These are phyloP conservation scores for Eristalis pertinax DNA, from an alignment of 2,888 invertebrate species.

Conservation along the genomic window DNA sequence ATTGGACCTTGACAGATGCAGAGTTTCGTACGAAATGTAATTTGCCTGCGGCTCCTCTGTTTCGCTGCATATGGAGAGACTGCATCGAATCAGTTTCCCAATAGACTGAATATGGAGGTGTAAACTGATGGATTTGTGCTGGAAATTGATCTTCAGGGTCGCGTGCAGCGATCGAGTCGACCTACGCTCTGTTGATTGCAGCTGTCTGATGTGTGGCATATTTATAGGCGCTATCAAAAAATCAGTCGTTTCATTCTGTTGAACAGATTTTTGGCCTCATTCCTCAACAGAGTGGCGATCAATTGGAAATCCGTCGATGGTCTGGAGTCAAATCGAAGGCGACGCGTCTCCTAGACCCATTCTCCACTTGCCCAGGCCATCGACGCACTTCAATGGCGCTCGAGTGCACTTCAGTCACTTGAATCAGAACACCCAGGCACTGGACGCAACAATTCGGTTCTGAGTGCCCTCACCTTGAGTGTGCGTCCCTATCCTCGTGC, in stretches of 20 bases:
- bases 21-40: slow-evolving; percentile 14
- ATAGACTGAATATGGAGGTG: not conserved
- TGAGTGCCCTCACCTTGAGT: not conserved
- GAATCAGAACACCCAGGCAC: not conserved
- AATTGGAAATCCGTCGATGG: not conserved
- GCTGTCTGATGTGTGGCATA: too few species aligned
- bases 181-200: too few species aligned
- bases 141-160: not conserved
- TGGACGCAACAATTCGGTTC: not conserved
- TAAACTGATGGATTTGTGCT: not conserved
- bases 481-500: not conserved
- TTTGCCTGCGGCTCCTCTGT: not conserved
- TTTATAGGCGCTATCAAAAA: too few species aligned
- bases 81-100: not conserved
- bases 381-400: not conserved
- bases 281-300: not conserved
- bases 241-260: too few species aligned
- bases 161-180: not conserved
- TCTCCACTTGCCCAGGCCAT: not conserved
- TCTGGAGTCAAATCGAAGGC: not conserved
- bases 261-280: not conserved
- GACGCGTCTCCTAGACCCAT: not conserved
- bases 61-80: not conserved
- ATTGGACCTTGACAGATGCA: slow-evolving; percentile 46
- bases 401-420: not conserved